phyloP scores from a whole-genome alignment of 2,888 invertebrate genomes.

The Neuroscelio doddi region DNA sequence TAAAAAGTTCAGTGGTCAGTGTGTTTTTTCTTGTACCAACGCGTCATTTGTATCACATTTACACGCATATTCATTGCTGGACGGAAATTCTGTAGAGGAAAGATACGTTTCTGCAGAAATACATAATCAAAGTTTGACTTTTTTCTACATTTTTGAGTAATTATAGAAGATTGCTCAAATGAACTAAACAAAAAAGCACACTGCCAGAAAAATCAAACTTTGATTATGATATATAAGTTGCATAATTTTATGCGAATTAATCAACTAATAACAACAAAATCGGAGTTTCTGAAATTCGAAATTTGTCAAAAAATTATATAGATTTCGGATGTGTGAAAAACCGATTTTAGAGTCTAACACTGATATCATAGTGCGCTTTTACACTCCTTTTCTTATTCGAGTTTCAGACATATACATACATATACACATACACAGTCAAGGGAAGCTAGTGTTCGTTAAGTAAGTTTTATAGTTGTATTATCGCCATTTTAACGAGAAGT shows the following conservation, averaged over 20 bases:
- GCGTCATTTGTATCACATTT: slow-evolving; percentile 1
- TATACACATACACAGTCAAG: slow-evolving; percentile 2
- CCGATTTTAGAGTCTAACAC: too few species aligned
- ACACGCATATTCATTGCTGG: background rate
- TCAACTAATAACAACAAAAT: background rate
- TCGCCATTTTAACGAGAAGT: slow-evolving; percentile 5
- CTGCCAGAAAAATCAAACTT: too few species aligned
- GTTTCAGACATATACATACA: slow-evolving; percentile 1
- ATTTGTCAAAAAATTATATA: background rate
- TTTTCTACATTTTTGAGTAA: background rate
- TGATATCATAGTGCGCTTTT: background rate
- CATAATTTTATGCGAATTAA: slow-evolving; percentile 6
- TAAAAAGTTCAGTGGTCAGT: background rate
- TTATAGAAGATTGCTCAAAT: too few species aligned
- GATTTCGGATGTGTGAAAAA: background rate
- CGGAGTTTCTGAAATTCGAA: background rate
- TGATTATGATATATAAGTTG: background rate
- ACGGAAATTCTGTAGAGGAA: background rate
- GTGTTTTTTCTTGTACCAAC: background rate
- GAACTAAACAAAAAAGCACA: too few species aligned
- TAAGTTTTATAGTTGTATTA: slow-evolving; percentile 6
- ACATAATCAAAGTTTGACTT: background rate
- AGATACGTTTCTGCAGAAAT: background rate
- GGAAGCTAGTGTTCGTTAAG: slow-evolving; percentile 2
- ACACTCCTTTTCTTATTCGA: slow-evolving; percentile 3